phyloP scores from a whole-genome alignment of 2,113 vertebrate species.

The Brachyistius frenatus region DNA sequence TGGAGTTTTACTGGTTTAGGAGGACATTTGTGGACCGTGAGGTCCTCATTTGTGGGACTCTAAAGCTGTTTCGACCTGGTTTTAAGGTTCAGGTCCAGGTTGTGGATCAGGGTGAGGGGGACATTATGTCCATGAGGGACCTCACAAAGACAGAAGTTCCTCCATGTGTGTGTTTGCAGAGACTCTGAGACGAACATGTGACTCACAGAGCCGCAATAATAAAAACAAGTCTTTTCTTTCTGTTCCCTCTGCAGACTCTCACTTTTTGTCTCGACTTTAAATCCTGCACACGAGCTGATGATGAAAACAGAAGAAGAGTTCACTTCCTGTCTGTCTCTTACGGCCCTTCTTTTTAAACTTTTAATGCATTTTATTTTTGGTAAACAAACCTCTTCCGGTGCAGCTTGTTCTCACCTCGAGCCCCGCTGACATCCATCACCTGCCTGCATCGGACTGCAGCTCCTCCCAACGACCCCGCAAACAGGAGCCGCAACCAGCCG shows the following conservation, averaged over 20 bases:
- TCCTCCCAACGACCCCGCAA: slow-evolving; percentile 33
- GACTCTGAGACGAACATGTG: neutral
- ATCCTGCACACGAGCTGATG: neutral
- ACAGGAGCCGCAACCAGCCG: neutral
- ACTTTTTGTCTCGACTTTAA: neutral
- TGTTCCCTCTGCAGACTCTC: neutral
- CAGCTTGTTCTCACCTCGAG: slow-evolving; percentile 56
- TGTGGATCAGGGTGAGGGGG: no score
- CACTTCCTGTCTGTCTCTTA: no score
- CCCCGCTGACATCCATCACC: slow-evolving; percentile 68
- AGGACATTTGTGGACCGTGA: no score
- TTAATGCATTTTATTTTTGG: neutral
- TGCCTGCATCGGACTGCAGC: slow-evolving; percentile 65
- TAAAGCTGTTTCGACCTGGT: no score
- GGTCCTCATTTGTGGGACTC: no score
- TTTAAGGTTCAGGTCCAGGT: no score
- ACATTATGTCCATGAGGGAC: no score
- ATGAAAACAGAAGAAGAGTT: neutral
- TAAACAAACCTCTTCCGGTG: neutral
- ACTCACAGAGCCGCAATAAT: neutral
- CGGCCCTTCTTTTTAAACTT: neutral
- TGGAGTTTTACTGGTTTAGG: no score
- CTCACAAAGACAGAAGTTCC: no score
- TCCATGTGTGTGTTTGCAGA: neutral
- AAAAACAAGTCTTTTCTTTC: neutral